These are phyloP conservation scores for Hemistola chrysoprasaria DNA, from an alignment of 2,888 invertebrate species.

Conservation along the genomic window DNA sequence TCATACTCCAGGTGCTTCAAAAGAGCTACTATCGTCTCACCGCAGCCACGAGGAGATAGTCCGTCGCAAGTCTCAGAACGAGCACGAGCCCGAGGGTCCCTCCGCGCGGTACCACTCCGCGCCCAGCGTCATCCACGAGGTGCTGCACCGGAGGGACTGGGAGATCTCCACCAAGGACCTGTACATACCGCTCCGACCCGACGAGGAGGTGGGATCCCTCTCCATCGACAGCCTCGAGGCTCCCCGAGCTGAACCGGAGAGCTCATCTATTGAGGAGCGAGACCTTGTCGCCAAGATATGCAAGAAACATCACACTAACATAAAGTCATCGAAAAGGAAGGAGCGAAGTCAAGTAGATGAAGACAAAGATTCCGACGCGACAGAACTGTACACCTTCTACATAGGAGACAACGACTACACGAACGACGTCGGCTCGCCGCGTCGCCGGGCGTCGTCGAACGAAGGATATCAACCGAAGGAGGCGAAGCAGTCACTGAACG, in stretches of 20 bases:
- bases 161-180: conserved; percentile 65
- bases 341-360: conserved; percentile 53
- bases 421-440: too few species aligned
- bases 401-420: conserved; percentile 55
- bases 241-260: too few species aligned
- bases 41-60: conserved; percentile 69
- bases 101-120: conserved; percentile 65
- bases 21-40: conserved; percentile 54
- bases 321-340: conserved; percentile 58
- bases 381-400: conserved; percentile 56
- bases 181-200: conserved; percentile 56
- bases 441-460: too few species aligned
- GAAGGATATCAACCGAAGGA: conserved; percentile 45
- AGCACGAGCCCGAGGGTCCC: conserved; percentile 40
- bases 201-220: conserved; percentile 44
- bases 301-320: conserved; percentile 70
- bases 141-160: conserved; percentile 70
- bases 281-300: too few species aligned
- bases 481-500: conserved; percentile 65
- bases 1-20: conserved; percentile 57
- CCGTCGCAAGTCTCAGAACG: conserved; percentile 51
- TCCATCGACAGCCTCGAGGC: conserved; percentile 42
- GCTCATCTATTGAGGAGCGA: too few species aligned
- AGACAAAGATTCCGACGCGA: conserved; percentile 61
- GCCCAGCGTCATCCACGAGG: conserved; percentile 71